Percentiles rank a stretch among this genome's conserved stretches.
Evolutionary conservation across 2,797 vertebrate species (phyloP).

Genomic region (Gymnothorax reevesii): DNA sequence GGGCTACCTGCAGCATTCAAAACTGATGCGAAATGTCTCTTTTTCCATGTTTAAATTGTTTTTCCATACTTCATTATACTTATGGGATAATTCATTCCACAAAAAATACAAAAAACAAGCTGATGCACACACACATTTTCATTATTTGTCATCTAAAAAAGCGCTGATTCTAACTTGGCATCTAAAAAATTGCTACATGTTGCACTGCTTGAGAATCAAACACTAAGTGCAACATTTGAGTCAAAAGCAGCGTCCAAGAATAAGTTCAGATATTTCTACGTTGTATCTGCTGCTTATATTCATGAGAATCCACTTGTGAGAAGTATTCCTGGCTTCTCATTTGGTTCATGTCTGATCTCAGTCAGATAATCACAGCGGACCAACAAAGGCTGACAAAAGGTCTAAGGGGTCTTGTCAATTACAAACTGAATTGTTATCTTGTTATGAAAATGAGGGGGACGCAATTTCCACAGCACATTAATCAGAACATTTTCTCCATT

Average conservation of each 20-base stretch:
- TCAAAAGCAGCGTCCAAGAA: background rate
- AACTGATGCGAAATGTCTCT: no score
- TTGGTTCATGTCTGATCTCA: no score
- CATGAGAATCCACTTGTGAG: background rate
- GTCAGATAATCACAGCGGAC: background rate
- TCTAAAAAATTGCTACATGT: background rate
- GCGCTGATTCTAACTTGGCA: background rate
- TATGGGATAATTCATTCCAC: no score
- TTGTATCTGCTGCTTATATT: background rate
- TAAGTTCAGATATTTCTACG: background rate
- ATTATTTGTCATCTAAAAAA: background rate
- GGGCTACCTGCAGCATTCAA: no score
- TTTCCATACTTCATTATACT: no score
- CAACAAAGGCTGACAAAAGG: background rate
- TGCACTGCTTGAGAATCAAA: background rate
- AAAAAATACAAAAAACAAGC: no score
- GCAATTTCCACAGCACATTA: background rate
- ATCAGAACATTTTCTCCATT: slow-evolving; percentile 24
- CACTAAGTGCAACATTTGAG: background rate
- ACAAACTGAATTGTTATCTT: background rate
- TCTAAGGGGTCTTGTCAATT: background rate
- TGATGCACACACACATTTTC: background rate
- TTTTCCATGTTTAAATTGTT: no score
- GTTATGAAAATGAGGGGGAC: slow-evolving; percentile 27
- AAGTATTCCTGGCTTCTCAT: background rate